Base-by-base conservation (phyloP, 2,113 vertebrate species). In the Neotoma lepida region DNA sequence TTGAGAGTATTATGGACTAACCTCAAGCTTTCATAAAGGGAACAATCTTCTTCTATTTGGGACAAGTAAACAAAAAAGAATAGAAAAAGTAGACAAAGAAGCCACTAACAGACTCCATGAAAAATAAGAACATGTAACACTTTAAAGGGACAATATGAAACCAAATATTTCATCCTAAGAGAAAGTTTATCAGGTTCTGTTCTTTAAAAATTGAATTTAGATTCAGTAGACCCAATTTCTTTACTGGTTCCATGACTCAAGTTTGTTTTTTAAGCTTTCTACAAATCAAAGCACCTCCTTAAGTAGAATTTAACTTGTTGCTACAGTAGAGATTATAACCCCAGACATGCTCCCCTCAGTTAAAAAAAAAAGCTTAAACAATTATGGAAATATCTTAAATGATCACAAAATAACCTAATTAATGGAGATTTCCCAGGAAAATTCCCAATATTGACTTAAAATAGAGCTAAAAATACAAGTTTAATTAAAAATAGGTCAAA, bases 41-140 rank as follows among this genome's bases (percentile, higher is more conserved):
- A 17, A 95, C 78, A 87, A 86, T 85, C 64, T 90, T 96, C 49
- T 90, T 94, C 63, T 92, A 28, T 89, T 61, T 85, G 77, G 56
- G 78, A 24, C 28, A 92, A 86, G 17, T 80, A 93, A 95, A 89
- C n/a, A 90, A 49, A 95, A 49, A 63, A 94, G 93, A 93, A 93
- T 76, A 93, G 68, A 93, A 94, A 96, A 93, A 81, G 64, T 56
- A 93, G 80, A 90, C 61, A 87, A 94, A 61, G 54, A 94, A 73
- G 35, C 33, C 71, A 89, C 68, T 93, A 33, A 87, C 56, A 7
- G 17, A 82, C n/a, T 84, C 64, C 71, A 76, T 93, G 24, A 64
- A 74, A 94, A 96, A 73, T 56, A 86, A 91, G 28, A 78, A 90
- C 78, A 74, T 89, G 49, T 54, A 71, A 46, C 49, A 70, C 91